phyloP scores from a whole-genome alignment of 1,140 invertebrate genomes.

The Piezodorus guildinii region DNA sequence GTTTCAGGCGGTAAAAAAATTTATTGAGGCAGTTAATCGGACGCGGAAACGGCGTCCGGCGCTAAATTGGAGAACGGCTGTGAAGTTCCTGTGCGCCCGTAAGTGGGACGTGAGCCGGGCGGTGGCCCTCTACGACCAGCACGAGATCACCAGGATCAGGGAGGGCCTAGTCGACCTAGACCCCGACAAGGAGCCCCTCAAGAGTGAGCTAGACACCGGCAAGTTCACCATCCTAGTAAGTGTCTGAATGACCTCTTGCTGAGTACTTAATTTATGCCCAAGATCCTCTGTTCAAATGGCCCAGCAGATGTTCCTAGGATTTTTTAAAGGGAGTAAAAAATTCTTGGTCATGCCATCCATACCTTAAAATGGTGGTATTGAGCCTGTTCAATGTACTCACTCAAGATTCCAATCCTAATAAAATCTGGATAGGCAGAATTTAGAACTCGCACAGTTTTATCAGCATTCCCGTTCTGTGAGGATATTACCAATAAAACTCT shows the following conservation, averaged over 20 bases:
- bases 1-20: conserved; percentile 62
- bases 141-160: conserved; percentile 72
- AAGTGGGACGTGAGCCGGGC: conserved; percentile 89
- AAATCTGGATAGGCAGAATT: no score
- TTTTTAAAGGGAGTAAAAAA: no score
- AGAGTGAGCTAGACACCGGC: conserved; percentile 76
- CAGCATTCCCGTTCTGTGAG: no score
- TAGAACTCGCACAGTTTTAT: no score
- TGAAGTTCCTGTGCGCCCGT: conserved; percentile 87
- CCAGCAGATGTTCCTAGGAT: no score
- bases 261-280: no score
- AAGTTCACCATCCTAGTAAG: conserved; percentile 93
- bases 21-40: conserved; percentile 60
- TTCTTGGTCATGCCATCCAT: no score
- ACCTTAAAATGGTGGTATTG: no score
- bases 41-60: conserved; percentile 43
- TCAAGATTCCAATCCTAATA: no score
- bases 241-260: neutral
- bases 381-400: no score
- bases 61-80: conserved; percentile 64
- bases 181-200: conserved; percentile 65
- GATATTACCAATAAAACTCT: no score
- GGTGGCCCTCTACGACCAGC: conserved; percentile 76
- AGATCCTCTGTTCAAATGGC: no score
- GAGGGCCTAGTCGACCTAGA: conserved; percentile 78